Base-by-base conservation (phyloP, 2,113 vertebrate species). In the Chaenogobius annularis region DNA sequence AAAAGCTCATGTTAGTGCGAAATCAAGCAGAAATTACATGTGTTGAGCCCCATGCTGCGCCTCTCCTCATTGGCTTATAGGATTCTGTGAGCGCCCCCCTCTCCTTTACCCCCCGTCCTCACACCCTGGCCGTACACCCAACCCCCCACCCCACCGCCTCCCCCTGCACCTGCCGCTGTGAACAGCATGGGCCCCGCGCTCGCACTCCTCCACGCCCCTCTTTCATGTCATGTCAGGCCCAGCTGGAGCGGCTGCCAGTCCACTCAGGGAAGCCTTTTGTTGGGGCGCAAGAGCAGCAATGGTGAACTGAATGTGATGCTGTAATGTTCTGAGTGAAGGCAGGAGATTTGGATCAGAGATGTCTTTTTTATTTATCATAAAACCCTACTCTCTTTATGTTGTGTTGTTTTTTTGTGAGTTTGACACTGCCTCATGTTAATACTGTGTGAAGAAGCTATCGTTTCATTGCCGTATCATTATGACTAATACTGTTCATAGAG, bases 161-260 rank as follows among this genome's bases (percentile, higher is more conserved):
- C 63, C 74, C 66, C 81, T 88, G 90, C 90, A 92, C 92, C 93
- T 92, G 91, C 92, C 83, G 90, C 90, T 90, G 88, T 89, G 87
- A 92, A 88, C 90, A 91, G 91, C 93, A 90, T 87, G 90, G 88
- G 85, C 86, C 87, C 87, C 78, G 79, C 87, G 89, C 83, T 85
- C 74, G 82, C 81, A 76, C 80, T 83, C 81, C 77, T 88, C 84
- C 85, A 80, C 86, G 85, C 83, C 72, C 81, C 78, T 85, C 91
- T 91, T 91, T 91, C 88, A 90, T 90, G 89, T 90, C 79, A 85
- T 86, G 89, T 90, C 90, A 86, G 80, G 86, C 90, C 85, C 90
- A 88, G 89, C 90, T 89, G 89, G 86, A 89, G 88, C 81, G 80
- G 80, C 79, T 85, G 83, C 86, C 81, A 84, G 81, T 79, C 63